Percentiles rank a stretch among this genome's conserved stretches.
These are phyloP conservation scores for Eriocheir sinensis DNA, from an alignment of 1,140 invertebrate genomes.

Conservation along the genomic window DNA sequence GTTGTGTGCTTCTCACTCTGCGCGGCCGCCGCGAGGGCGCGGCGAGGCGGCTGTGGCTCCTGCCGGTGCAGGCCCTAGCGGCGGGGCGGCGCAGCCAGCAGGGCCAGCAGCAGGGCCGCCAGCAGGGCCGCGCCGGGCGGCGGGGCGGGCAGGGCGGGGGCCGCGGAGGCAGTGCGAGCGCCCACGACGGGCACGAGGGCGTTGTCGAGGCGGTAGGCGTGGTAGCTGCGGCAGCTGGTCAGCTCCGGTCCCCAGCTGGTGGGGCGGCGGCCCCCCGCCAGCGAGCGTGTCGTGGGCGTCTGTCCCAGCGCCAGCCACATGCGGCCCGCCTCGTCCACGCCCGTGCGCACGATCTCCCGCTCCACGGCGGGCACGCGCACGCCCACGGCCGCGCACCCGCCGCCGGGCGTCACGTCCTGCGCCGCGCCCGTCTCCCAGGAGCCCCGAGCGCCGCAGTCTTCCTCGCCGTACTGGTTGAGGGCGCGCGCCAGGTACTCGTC, in stretches of 20 bases:
- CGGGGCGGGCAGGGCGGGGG: background rate
- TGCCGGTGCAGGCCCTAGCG: background rate
- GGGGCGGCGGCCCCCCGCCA: slow-evolving; percentile 1
- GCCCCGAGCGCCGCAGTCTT: slow-evolving; percentile 51
- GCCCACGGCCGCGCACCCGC: slow-evolving; percentile 60
- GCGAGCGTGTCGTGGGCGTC: slow-evolving; percentile 37
- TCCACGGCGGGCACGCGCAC: slow-evolving; percentile 61
- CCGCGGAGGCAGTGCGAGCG: slow-evolving; percentile 60
- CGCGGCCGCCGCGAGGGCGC: background rate
- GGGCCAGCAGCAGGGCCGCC: background rate
- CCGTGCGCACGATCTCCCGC: slow-evolving; percentile 63
- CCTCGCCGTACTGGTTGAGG: slow-evolving; percentile 58
- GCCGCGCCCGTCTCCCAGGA: slow-evolving; percentile 44
- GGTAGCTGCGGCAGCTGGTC: slow-evolving; percentile 45
- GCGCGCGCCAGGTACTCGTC: slow-evolving; percentile 58
- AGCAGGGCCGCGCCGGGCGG: background rate
- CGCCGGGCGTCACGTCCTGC: slow-evolving; percentile 60
- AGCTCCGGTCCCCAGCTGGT: slow-evolving; percentile 68
- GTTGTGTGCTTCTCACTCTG: background rate
- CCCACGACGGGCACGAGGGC: slow-evolving; percentile 60
- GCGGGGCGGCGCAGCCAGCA: background rate
- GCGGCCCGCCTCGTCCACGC: slow-evolving; percentile 55
- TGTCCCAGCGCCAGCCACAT: slow-evolving; percentile 68
- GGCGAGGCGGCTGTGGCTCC: background rate
- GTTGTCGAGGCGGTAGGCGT: slow-evolving; percentile 39